Conservation (phyloP, 2,797 vertebrate genomes). For the Erpetoichthys calabaricus region DNA sequence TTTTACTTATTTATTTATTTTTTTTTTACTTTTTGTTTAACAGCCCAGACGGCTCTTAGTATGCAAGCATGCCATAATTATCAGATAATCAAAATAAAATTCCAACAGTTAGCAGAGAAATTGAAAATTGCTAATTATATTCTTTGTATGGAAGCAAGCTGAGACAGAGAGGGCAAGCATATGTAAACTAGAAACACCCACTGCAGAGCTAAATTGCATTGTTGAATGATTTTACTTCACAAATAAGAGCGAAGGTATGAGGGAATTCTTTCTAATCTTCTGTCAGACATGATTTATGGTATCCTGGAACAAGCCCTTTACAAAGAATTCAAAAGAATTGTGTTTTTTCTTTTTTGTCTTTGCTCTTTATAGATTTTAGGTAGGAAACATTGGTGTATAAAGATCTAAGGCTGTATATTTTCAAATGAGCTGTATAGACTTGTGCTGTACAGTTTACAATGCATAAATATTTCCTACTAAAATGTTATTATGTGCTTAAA, state of each 20-base stretch:
- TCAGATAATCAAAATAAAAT: conserved; percentile 43
- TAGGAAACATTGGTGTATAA: neutral
- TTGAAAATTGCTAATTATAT: conserved; percentile 43
- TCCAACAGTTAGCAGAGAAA: conserved; percentile 41
- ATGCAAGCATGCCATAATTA: conserved; percentile 30
- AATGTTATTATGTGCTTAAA: no score
- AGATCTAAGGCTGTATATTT: neutral
- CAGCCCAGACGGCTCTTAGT: conserved; percentile 28
- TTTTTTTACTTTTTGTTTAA: conserved; percentile 18
- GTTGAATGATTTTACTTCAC: conserved; percentile 32
- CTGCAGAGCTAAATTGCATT: conserved; percentile 31
- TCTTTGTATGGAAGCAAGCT: conserved; percentile 33
- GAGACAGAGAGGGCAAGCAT: conserved; percentile 35
- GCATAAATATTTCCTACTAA: no score
- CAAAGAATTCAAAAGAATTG: neutral
- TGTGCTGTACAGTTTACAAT: no score
- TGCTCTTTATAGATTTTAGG: neutral
- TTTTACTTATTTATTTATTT: neutral
- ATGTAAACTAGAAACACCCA: conserved; percentile 37
- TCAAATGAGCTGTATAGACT: no score
- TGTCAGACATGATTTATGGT: conserved; percentile 52
- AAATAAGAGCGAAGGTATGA: conserved; percentile 46
- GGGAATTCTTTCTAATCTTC: conserved; percentile 36
- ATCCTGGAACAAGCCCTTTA: conserved; percentile 34
- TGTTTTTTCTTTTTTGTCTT: neutral